A percentile compares a stretch with the other conserved stretches of the same genome.
phyloP scores from a whole-genome alignment of 2,888 invertebrate genomes.

The Zhengitettix transpicula region DNA sequence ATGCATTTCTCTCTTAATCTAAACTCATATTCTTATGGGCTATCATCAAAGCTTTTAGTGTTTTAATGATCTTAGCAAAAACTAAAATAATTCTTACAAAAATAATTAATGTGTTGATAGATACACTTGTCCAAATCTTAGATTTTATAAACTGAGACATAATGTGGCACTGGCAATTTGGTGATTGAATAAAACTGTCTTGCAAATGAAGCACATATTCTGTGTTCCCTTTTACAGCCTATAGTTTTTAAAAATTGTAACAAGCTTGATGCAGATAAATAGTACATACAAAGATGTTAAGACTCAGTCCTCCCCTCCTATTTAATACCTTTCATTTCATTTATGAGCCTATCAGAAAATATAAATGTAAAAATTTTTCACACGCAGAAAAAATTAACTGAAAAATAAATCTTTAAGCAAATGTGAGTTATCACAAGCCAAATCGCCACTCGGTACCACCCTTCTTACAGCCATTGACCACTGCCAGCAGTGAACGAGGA shows the following conservation, averaged over 20 bases:
- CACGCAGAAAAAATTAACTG: conserved; percentile 7
- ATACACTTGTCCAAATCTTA: conserved; percentile 11
- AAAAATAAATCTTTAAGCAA: conserved; percentile 4
- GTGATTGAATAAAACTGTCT: conserved; percentile 11
- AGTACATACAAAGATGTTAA: not conserved
- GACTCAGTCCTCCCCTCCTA: conserved; percentile 8
- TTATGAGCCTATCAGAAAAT: not conserved
- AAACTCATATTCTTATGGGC: not conserved
- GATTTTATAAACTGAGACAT: conserved; percentile 12
- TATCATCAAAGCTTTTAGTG: conserved; percentile 6
- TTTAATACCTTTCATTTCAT: no score
- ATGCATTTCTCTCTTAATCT: not conserved
- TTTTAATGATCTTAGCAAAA: conserved; percentile 9
- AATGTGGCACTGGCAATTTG: conserved; percentile 14
- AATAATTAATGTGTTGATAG: conserved; percentile 14
- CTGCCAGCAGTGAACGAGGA: no score
- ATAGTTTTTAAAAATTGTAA: conserved; percentile 2
- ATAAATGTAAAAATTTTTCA: conserved; percentile 1
- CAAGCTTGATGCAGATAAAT: conserved; percentile 6
- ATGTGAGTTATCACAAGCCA: conserved; percentile 3
- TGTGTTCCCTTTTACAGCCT: conserved; percentile 3
- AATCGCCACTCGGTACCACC: no score
- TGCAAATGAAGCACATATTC: conserved; percentile 10
- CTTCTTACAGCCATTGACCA: no score
- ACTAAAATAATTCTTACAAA: conserved; percentile 12